These are phyloP conservation scores for Apostichopus californicus DNA, from an alignment of 35 echinoderm and acorn worm genomes.

Conservation along the genomic window DNA sequence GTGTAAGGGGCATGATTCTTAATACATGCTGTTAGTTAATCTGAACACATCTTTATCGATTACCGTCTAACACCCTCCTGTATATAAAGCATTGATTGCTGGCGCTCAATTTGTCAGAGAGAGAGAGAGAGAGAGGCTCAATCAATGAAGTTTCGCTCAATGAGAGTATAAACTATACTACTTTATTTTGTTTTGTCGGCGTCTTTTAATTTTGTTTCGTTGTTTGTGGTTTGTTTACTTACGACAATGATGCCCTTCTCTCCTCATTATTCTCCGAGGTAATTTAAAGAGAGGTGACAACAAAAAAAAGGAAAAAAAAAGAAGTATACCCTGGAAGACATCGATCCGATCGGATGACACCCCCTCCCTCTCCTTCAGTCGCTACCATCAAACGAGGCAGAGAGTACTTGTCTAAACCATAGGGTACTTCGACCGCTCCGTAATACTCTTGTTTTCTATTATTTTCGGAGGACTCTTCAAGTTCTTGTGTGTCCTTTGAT, in stretches of 20 bases:
- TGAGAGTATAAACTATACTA: background rate
- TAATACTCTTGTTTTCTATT: background rate
- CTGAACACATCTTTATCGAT: slow-evolving; percentile 19
- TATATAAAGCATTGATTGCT: slow-evolving; percentile 25
- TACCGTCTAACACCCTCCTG: slow-evolving; percentile 19
- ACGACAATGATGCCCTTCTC: background rate
- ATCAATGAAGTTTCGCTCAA: slow-evolving; percentile 28
- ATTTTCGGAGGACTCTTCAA: background rate
- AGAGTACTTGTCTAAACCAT: background rate
- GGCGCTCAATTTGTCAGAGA: slow-evolving; percentile 15
- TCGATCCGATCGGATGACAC: background rate
- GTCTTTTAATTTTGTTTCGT: background rate
- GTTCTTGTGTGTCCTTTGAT: background rate
- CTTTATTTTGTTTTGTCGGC: background rate
- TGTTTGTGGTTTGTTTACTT: background rate
- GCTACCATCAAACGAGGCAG: background rate
- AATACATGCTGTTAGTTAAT: slow-evolving; percentile 23
- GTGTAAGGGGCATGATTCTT: background rate
- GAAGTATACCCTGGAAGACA: background rate
- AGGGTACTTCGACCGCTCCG: background rate
- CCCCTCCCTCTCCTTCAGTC: background rate
- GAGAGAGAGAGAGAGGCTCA: background rate
- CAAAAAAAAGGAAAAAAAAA: background rate
- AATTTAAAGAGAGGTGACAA: slow-evolving; percentile 4
- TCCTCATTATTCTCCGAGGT: background rate